Conservation (phyloP, 2,113 vertebrate genomes). For the Phasianus colchicus region DNA sequence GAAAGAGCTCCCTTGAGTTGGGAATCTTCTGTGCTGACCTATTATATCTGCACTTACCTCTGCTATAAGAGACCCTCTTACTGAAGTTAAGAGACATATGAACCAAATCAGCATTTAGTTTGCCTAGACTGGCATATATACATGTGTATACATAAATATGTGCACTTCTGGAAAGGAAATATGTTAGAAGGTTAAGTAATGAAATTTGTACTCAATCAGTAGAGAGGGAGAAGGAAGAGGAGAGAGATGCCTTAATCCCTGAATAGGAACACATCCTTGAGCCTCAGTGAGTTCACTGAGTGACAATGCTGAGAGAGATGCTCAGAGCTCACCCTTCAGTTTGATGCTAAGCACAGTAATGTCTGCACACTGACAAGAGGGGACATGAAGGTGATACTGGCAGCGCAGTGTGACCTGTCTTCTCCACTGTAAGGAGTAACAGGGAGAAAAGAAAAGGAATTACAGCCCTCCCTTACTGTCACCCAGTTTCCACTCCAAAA, state of each 20-base stretch:
- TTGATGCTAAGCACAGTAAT: not conserved
- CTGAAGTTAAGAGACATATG: not conserved
- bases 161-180: not conserved
- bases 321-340: not conserved
- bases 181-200: accelerated
- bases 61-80: not conserved
- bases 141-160: not conserved
- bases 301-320: not conserved
- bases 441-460: not conserved
- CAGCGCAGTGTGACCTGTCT: not conserved
- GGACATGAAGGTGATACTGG: not conserved
- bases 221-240: not conserved
- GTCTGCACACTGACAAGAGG: not conserved
- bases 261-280: not conserved
- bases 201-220: not conserved
- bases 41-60: not conserved
- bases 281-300: not conserved
- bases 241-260: not conserved
- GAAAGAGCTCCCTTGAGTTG: not conserved
- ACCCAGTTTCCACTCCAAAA: not conserved
- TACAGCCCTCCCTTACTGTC: not conserved
- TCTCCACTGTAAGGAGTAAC: not conserved
- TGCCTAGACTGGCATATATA: not conserved
- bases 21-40: not conserved
- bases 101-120: not conserved